These are phyloP conservation scores for Drosophila histrio DNA, from an alignment of 2,888 invertebrate genomes.

Conservation along the genomic window DNA sequence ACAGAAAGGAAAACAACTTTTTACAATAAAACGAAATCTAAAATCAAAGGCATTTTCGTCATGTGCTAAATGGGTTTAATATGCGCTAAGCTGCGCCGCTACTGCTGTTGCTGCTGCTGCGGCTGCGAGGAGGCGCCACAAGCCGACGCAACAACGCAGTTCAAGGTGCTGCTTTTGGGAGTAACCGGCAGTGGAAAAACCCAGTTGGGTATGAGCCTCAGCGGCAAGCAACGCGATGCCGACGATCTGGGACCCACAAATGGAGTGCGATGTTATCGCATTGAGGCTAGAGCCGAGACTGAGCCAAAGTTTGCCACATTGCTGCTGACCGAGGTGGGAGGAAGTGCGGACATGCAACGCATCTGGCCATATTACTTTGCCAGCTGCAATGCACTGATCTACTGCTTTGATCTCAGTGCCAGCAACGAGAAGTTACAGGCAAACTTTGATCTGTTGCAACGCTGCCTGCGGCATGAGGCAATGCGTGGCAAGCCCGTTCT, in stretches of 20 bases:
- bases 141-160: slow-evolving; percentile 7
- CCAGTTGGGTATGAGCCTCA: slow-evolving; percentile 77
- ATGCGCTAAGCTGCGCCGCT: slow-evolving; percentile 52
- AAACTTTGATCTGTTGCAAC: slow-evolving; percentile 66
- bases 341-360: slow-evolving; percentile 80
- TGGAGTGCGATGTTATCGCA: slow-evolving; percentile 75
- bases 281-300: background rate
- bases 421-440: slow-evolving; percentile 50
- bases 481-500: slow-evolving; percentile 80
- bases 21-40: background rate
- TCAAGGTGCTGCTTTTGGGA: slow-evolving; percentile 80
- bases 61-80: slow-evolving; percentile 62
- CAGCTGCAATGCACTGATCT: slow-evolving; percentile 68
- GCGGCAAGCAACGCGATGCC: slow-evolving; percentile 52
- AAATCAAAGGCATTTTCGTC: background rate
- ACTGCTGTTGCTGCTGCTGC: slow-evolving; percentile 24
- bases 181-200: slow-evolving; percentile 81
- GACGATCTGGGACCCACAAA: slow-evolving; percentile 76
- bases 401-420: slow-evolving; percentile 78
- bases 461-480: slow-evolving; percentile 64
- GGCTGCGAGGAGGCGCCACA: background rate
- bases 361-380: slow-evolving; percentile 82
- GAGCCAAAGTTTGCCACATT: slow-evolving; percentile 27
- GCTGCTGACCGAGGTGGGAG: slow-evolving; percentile 82
- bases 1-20: background rate